Evolutionary conservation across 2,888 invertebrate genomes (phyloP), one percentile per base, ranked within the genome.

Genomic region (Apodemia mormo): DNA sequence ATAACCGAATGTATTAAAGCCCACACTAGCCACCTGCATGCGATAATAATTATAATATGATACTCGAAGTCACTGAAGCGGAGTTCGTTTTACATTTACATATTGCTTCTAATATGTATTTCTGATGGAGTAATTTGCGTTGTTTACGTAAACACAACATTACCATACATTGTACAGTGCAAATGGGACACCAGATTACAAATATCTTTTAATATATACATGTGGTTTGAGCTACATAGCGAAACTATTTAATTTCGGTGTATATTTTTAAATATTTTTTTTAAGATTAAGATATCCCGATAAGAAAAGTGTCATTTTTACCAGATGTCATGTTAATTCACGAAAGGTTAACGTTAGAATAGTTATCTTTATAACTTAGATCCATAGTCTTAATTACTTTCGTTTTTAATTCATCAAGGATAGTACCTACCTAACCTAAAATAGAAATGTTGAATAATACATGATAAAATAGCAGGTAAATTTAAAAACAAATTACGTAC

Each of bases 1-100:
- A 33, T 14, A 49, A 54, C 40, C 54, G 61, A 74, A 71, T 72
- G 61, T 69, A 72, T 72, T 72, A 73, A 72, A 66, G 69, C 49
- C 14, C 68, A 37, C 37, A 65, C 54, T 68, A 65, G 54, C 70
- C 73, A 73, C 74, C 73, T 73, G 72, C 69, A 54, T 40, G 33
- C 56, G 58, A 68, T 68, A 70, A 71, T 68, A 69, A 66, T 61
- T 65, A 49, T 54, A 66, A 49, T 54, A 66, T 29, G 61, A 68
- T 68, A 68, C 68, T 45, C 30, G 22, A 61, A 70, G 52, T 70
- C 66, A 37, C 37, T 43, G 66, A 65, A 71, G 56, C 65, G 43
- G 65, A 65, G 67, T 65, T 56, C 69, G 29, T 65, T 56, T 65
- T 67, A 52, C 22, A 45, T 49, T 68, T 37, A 64, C 64, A 49